Base-by-base conservation (phyloP, 1,140 invertebrate genomes). In the Pseudachorutes palmiensis region DNA sequence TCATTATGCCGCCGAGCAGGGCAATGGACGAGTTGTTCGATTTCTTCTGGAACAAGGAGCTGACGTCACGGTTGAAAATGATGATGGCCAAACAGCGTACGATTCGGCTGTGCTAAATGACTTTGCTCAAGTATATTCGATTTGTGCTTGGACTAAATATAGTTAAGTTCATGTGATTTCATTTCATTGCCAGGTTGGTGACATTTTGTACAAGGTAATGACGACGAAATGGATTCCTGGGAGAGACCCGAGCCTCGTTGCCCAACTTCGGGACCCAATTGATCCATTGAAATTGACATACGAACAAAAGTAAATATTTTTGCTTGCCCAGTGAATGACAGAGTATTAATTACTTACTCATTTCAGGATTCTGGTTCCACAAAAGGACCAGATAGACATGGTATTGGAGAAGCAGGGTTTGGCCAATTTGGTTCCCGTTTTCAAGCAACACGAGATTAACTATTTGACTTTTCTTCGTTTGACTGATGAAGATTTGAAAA, bases 401-500 rank as follows among this genome's bases (percentile, higher is more conserved):
- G 5, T 32, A 9, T 26, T 61, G 19, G 59, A 61, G 5, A 14
- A 32, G 19, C 9, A 30, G 3, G 5, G 29, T 9, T 29, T 61
- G 3, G 5, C 5, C 5, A 9, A 61, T 9, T 19, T 32, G 14
- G 19, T 24, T 36, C 29, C 29, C 5, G 24, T 12, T 3, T 61
- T 61, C 30, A 12, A 61, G 9, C 5, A 61, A 36, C 59, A 61
- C 33, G 31, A 61, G 26, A 61, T 61, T 14, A n/a, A 30, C 16
- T 61, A 31, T 29, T 36, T 61, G 30, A 31, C 29, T 3, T 61
- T 61, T 61, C 59, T 61, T n/a, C 29, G 32, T 29, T 9, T 61
- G 24, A 36, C 29, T 36, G 14, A 14, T 30, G 32, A 30, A n/a
- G 29, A 61, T 19, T 24, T 61, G 9, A 5, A 28, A 5, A 26